These are phyloP conservation scores for Poecilia latipinna DNA, from an alignment of 2,113 vertebrate species.

Conservation along the genomic window DNA sequence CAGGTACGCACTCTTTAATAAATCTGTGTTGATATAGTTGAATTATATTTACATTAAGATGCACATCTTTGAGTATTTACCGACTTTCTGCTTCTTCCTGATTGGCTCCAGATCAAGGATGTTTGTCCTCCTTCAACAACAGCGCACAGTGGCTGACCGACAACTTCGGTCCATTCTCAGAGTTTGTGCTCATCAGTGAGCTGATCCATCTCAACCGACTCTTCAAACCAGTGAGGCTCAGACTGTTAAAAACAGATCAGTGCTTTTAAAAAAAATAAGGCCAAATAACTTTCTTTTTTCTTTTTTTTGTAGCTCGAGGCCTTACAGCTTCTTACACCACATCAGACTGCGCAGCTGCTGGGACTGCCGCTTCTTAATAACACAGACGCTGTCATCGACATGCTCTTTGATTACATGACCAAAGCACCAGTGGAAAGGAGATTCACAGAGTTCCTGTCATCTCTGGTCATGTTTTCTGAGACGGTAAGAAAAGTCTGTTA, in stretches of 20 bases:
- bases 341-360: slow-evolving; percentile 68
- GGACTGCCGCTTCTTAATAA: slow-evolving; percentile 24
- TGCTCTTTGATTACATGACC: slow-evolving; percentile 60
- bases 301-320: slow-evolving; percentile 56
- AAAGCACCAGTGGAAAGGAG: slow-evolving; percentile 9
- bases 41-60: too few relatives aligned
- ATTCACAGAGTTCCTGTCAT: slow-evolving; percentile 47
- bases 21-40: neutral
- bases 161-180: slow-evolving; percentile 69
- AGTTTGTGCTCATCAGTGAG: slow-evolving; percentile 28
- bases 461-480: slow-evolving; percentile 14
- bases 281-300: too few relatives aligned
- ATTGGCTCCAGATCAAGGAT: too few relatives aligned
- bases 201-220: slow-evolving; percentile 59
- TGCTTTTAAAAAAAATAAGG: neutral
- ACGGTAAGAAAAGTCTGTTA: slow-evolving; percentile 47
- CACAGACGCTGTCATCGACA: slow-evolving; percentile 53
- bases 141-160: slow-evolving; percentile 62
- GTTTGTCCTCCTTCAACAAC: slow-evolving; percentile 36
- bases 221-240: slow-evolving; percentile 66
- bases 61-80: neutral
- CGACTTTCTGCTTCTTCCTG: too few relatives aligned
- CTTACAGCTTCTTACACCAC: slow-evolving; percentile 50
- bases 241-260: neutral
- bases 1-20: slow-evolving; percentile 34